Base-by-base conservation (phyloP, 2,888 invertebrate genomes). In the Orgyia antiqua region DNA sequence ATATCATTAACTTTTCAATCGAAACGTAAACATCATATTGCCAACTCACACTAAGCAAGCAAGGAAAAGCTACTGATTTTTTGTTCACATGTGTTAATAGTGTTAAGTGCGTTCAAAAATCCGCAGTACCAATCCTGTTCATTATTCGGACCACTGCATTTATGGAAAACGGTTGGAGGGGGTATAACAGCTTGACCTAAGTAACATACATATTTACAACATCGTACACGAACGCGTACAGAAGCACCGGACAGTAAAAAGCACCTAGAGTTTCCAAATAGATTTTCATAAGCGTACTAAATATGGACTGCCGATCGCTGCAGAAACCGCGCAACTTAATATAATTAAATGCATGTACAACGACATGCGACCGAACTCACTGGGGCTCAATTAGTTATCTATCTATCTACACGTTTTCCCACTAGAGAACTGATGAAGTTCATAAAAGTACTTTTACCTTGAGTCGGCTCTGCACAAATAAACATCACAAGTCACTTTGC, bases 241-340 rank as follows among this genome's bases (percentile, higher is more conserved):
- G 75, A 84, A 86, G 86, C 86, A 84, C 86, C 86, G 75, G 79
- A 83, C 73, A 78, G 74, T 76, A 77, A 77, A 76, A 84, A 86
- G 86, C 86, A 86, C 86, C 84, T 83, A 82, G 68, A 75, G 75
- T 80, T 84, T 74, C 72, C 77, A 66, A 80, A 74, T 78, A 77
- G 73, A 79, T 68, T 75, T 72, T 73, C 69, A 64, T 74, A 83
- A 82, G 79, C 79, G 73, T 76, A 75, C 69, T 58, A 65, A n/a
- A 62, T 66, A 62, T 62, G 62, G 68, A 68, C 64, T 58, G 69
- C 61, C 63, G 64, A 65, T 63, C 68, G 66, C 68, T 58, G 61
- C 58, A 58, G 62, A 64, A 63, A 65, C 66, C 55, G 51, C 60
- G 57, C 62, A 59, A 58, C 58, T 47, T 50, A 57, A 56, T 46